Evolutionary conservation across 2,888 invertebrate species (phyloP).

Genomic region (Apodemia zela): DNA sequence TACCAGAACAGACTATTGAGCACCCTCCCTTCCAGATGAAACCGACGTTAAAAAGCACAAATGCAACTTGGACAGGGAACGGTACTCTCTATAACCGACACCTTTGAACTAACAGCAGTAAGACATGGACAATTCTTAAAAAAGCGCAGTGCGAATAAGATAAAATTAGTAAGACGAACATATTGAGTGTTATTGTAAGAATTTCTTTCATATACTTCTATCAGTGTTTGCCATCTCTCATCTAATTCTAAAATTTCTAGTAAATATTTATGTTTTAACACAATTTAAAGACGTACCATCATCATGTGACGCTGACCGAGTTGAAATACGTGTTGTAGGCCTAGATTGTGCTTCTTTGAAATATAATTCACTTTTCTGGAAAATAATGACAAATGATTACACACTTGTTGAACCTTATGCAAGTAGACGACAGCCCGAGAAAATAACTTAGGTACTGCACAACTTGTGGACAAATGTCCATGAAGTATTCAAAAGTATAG

Average conservation of each 20-base stretch:
- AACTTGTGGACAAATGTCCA: too few relatives aligned
- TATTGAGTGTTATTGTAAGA: not conserved
- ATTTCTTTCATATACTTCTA: not conserved
- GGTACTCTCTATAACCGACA: too few relatives aligned
- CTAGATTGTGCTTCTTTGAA: constrained; percentile 44
- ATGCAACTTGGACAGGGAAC: too few relatives aligned
- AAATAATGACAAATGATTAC: constrained; percentile 22
- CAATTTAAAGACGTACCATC: constrained; percentile 50
- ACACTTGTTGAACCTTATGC: not conserved
- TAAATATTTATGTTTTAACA: not conserved
- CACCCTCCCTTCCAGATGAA: too few relatives aligned
- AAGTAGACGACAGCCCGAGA: too few relatives aligned
- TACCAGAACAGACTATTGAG: too few relatives aligned
- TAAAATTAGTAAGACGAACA: not conserved
- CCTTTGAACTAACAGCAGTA: too few relatives aligned
- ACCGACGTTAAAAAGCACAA: too few relatives aligned
- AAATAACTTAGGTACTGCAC: too few relatives aligned
- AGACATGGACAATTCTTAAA: too few relatives aligned
- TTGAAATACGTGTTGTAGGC: constrained; percentile 41
- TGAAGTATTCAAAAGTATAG: too few relatives aligned
- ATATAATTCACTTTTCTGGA: constrained; percentile 57
- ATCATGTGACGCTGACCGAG: constrained; percentile 55
- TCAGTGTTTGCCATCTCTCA: not conserved
- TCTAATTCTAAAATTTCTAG: not conserved
- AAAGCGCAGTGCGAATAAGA: not conserved